Base-by-base conservation (phyloP, 2,113 vertebrate genomes). In the Stigmatopora argus region DNA sequence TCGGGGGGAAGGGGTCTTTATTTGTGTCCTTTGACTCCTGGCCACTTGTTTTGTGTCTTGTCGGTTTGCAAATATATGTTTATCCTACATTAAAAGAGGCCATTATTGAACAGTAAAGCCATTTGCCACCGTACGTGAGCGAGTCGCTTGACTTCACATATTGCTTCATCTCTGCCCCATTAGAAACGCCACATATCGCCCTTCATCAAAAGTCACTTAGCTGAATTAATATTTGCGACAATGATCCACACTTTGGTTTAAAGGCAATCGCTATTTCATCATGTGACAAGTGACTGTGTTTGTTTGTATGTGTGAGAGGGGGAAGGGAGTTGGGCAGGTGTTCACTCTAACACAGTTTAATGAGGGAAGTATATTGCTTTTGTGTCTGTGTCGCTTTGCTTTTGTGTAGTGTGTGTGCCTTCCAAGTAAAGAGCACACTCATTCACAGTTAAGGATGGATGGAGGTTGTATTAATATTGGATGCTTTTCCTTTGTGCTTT, bases 311-410 rank as follows among this genome's bases (percentile, higher is more conserved):
- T 72, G 71, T 68, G 81, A 73, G 81, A 85, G 83, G 74, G 82
- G 34, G 1, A 12, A 34, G 34, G 34, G n/a, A n/a, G 78, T 75
- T 78, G 77, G 88, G 83, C 90, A 90, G 90, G 89, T 90, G 88
- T 85, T 89, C 65, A 66, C 60, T 64, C 78, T 82, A 78, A 81
- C 77, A 66, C 62, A 49, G 71, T 81, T 85, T 83, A 83, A 80
- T 85, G 79, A 81, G 80, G 74, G 72, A 49, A 31, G 26, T 71
- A 78, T 47, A 71, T 69, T 75, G 66, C 57, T 48, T 52, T 69
- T 67, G 61, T 70, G 53, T 45, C 56, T 55, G 71, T 80, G 66
- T 75, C 65, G 78, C 75, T 80, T 74, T 74, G 72, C 70, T 72
- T 78, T 65, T 26, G 51, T 70, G 56, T 58, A 7, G 21, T 21